Percentiles rank a stretch among this genome's conserved stretches.
These are phyloP conservation scores for Danio albolineatus DNA, from an alignment of 2,797 vertebrate genomes.

Conservation along the genomic window DNA sequence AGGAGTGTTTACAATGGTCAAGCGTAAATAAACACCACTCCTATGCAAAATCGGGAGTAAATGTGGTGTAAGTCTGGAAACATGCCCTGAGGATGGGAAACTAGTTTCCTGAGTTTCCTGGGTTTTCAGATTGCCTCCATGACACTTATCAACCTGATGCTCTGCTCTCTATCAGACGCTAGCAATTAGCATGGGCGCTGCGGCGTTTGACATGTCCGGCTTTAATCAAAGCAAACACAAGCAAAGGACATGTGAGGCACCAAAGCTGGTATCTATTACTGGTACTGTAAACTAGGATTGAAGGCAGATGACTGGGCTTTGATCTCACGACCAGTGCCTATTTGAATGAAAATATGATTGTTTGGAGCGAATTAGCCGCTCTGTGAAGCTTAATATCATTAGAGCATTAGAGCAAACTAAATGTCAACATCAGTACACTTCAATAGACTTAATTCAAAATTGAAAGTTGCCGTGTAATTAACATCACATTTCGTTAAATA, in stretches of 20 bases:
- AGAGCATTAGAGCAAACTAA: slow-evolving; percentile 13
- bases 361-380: slow-evolving; percentile 16
- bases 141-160: slow-evolving; percentile 46
- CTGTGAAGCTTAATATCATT: slow-evolving; percentile 21
- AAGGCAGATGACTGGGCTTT: slow-evolving; percentile 43
- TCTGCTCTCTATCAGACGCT: slow-evolving; percentile 46
- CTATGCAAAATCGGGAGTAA: neutral
- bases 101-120: slow-evolving; percentile 43
- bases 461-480: neutral
- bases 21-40: slow-evolving; percentile 41
- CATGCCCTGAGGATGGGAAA: neutral
- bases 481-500: neutral
- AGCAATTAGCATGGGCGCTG: slow-evolving; percentile 40
- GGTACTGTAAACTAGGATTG: slow-evolving; percentile 38
- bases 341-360: slow-evolving; percentile 21
- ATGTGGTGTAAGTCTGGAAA: slow-evolving; percentile 2
- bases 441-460: neutral
- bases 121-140: slow-evolving; percentile 68
- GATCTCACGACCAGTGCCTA: slow-evolving; percentile 9
- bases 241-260: neutral
- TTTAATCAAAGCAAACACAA: slow-evolving; percentile 30
- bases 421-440: neutral
- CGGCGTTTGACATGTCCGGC: slow-evolving; percentile 31
- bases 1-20: slow-evolving; percentile 21
- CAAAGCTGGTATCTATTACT: slow-evolving; percentile 42